These are phyloP conservation scores for Protomyctophum bolini DNA, from an alignment of 2,113 vertebrate species.

Conservation along the genomic window DNA sequence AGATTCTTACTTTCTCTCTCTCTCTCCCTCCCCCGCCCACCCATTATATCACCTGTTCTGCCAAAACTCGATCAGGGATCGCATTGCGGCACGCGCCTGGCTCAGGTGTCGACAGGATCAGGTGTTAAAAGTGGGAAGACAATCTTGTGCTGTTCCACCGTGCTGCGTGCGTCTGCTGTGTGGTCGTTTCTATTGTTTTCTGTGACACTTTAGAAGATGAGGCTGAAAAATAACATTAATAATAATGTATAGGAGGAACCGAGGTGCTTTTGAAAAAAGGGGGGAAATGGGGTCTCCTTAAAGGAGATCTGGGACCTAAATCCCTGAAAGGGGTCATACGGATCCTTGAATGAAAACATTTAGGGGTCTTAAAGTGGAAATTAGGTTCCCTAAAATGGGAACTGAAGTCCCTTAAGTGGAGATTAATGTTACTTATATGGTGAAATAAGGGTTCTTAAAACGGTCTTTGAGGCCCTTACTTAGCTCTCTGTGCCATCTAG, in stretches of 20 bases:
- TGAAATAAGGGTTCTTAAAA: no score
- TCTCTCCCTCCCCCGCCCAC: background rate
- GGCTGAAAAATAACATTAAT: background rate
- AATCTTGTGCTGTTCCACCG: background rate
- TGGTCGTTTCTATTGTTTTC: background rate
- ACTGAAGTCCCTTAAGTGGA: constrained; percentile 6
- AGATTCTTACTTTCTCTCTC: no score
- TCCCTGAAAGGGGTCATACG: no score
- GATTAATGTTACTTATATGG: background rate
- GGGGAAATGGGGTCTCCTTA: no score
- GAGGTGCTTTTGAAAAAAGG: no score
- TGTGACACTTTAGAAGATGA: background rate
- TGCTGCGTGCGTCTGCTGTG: constrained; percentile 4
- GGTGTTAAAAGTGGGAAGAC: background rate
- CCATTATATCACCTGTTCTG: constrained; percentile 6
- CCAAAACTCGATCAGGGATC: constrained; percentile 55
- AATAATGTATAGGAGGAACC: no score
- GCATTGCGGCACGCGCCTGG: constrained; percentile 23
- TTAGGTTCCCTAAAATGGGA: background rate
- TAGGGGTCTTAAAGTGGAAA: background rate
- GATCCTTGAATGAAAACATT: no score
- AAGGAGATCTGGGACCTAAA: background rate
- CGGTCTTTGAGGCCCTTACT: background rate
- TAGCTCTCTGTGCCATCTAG: constrained; percentile 57
- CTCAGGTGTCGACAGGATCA: constrained; percentile 56